Percentiles rank a stretch among this genome's conserved stretches.
Conservation (phyloP, 2,113 vertebrate genomes). For the Onychorhynchus coronatus region DNA sequence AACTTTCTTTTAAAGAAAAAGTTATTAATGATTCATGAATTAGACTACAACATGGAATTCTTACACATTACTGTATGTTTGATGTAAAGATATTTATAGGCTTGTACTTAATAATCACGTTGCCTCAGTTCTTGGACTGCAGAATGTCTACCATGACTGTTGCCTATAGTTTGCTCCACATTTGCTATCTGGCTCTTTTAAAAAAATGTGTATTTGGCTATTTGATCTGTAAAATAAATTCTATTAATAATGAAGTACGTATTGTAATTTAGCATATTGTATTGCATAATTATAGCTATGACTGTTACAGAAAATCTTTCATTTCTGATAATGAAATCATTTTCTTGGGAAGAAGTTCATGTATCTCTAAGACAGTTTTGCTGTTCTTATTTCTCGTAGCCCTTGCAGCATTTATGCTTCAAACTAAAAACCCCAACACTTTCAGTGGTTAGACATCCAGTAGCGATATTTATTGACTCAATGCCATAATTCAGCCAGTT, state of each 20-base stretch:
- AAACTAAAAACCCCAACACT: background rate
- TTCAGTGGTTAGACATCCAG: background rate
- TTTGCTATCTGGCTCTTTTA: conserved; percentile 53
- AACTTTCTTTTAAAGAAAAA: conserved; percentile 43
- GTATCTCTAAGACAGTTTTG: conserved; percentile 23
- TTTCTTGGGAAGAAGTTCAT: background rate
- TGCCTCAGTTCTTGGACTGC: conserved; percentile 54
- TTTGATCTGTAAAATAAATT: conserved; percentile 64
- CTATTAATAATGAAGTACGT: conserved; percentile 45
- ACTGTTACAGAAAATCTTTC: background rate
- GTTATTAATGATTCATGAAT: conserved; percentile 26
- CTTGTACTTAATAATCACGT: conserved; percentile 54
- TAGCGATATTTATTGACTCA: background rate
- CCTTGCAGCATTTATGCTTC: conserved; percentile 9
- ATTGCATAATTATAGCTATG: conserved; percentile 15
- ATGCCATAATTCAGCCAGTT: background rate
- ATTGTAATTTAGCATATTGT: conserved; percentile 53
- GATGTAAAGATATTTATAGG: conserved; percentile 57
- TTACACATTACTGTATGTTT: conserved; percentile 60
- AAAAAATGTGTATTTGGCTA: conserved; percentile 50
- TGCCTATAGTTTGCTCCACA: conserved; percentile 57
- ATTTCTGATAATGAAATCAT: background rate
- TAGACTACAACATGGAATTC: conserved; percentile 40
- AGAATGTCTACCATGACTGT: conserved; percentile 60
- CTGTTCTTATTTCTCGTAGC: background rate